Base-by-base conservation (phyloP, 2,797 vertebrate genomes). In the Pterois miles region DNA sequence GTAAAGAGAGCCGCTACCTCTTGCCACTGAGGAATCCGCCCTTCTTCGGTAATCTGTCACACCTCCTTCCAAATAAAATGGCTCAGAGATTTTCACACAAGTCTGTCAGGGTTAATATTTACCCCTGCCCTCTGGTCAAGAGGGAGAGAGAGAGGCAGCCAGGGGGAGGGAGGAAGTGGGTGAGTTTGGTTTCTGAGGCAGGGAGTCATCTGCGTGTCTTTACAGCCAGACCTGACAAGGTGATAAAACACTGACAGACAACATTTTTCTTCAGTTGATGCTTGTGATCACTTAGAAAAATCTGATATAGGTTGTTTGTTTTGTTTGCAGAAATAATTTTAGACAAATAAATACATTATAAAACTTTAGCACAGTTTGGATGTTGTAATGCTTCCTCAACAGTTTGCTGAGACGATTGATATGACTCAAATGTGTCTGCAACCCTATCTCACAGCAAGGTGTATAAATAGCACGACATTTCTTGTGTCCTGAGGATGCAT, bases 41-140 rank as follows among this genome's bases (percentile, higher is more conserved):
- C 86, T 93, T 90, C 92, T 89, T 94, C 91, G 92, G 91, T 95
- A 94, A 95, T 94, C 93, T 94, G 94, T 94, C 92, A 93, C 93
- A 93, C 94, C 93, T 92, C 90, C 91, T 73, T 91, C 81, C 81
- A 90, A 92, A 92, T 93, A 96, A 96, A 96, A 94, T 87, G 84
- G 88, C 90, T 90, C 87, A 92, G 91, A 94, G 93, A 94, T 95
- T 96, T 96, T 96, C 94, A 94, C 95, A 96, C 90, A 86, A 89
- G 93, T 92, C 92, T 94, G 94, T 96, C 94, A 95, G 93, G 95
- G 96, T 96, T 95, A 96, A 96, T 96, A 95, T 96, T 96, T 96
- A 92, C 93, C 81, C 91, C 92, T 95, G 88, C 91, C 93, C 94
- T 91, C 82, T 82, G 90, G 91, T 87, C 89, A 85, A 90, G 84